Base-by-base conservation (phyloP, 2,888 invertebrate species). In the Sinelater perroti region DNA sequence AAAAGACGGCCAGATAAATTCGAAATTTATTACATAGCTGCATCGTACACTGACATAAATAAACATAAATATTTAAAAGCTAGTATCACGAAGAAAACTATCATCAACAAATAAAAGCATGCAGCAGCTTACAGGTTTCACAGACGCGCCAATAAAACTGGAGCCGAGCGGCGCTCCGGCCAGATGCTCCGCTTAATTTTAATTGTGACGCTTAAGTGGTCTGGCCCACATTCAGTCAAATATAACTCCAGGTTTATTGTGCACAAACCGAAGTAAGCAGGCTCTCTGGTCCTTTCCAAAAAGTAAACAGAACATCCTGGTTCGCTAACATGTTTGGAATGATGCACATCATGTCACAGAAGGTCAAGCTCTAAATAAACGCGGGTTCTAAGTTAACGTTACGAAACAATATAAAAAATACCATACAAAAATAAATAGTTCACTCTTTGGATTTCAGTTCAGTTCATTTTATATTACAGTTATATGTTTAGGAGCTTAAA, bases 61-160 rank as follows among this genome's bases (percentile, higher is more conserved):
- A 52, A 52, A 56, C 46, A 57, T 57, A 57, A 57, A 57, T 57
- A 57, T 57, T 44, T 52, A 57, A 57, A 57, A 57, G 20, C 57
- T 57, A 57, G 42, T 57, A 57, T 57, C 57, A 57, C 57, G 57
- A 50, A 42, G 33, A 53, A 44, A 53, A 52, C 33, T 31, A 31
- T 31, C 20, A 14, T 14, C n/a, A 31, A 20, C 18, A 14, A 49
- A 11, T 26, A 42, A 26, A 42, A 46, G 33, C 28, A n/a, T 28
- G 10, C 28, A n/a, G 24, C 7, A 6, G 28, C 10, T 8, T 28
- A 10, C 10, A 28, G 28, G 3, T 2, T 18, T 20, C 11, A 38
- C 20, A 38, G 13, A 20, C 5, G 10, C 8, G n/a, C 20, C 7
- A 38, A 20, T 21, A 38, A 38, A 38, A 21, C 52, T 44, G 52